phyloP scores from a whole-genome alignment of 2,888 invertebrate species.

The Glaucopsyche alexis region DNA sequence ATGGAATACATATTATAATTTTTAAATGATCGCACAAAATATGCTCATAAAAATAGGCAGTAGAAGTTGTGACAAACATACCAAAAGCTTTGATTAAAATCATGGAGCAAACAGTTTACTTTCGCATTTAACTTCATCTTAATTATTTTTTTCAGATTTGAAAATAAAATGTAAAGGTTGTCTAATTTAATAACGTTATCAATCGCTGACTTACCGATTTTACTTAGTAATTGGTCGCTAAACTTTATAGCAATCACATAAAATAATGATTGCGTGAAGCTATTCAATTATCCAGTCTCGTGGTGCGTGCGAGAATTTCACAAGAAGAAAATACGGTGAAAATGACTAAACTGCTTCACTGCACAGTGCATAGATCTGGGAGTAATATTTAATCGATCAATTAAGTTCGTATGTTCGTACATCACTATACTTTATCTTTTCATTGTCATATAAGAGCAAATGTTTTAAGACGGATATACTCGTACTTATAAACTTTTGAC shows the following conservation, averaged over 20 bases:
- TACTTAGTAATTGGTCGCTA: conserved; percentile 38
- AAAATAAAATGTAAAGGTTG: background rate
- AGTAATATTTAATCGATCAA: background rate
- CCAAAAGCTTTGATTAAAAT: too few relatives aligned
- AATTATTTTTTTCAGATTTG: background rate
- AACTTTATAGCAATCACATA: conserved; percentile 50
- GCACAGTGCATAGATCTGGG: conserved; percentile 43
- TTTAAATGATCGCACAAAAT: too few relatives aligned
- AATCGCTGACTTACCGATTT: conserved; percentile 22
- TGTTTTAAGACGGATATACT: too few relatives aligned
- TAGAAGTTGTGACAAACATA: too few relatives aligned
- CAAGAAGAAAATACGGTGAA: conserved; percentile 72
- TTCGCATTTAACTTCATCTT: too few relatives aligned
- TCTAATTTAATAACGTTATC: background rate
- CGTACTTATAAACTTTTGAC: too few relatives aligned
- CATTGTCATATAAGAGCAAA: too few relatives aligned
- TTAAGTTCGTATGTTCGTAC: background rate
- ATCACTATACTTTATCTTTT: background rate
- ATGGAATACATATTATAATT: too few relatives aligned
- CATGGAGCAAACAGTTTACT: too few relatives aligned
- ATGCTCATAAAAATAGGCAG: too few relatives aligned
- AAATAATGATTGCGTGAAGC: conserved; percentile 68
- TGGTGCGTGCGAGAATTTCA: conserved; percentile 69
- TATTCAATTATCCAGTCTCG: conserved; percentile 62
- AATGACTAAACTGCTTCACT: conserved; percentile 63